Evolutionary conservation across 92 coral and sea anemone genomes (phyloP).

Genomic region (Meandrina meandrites): DNA sequence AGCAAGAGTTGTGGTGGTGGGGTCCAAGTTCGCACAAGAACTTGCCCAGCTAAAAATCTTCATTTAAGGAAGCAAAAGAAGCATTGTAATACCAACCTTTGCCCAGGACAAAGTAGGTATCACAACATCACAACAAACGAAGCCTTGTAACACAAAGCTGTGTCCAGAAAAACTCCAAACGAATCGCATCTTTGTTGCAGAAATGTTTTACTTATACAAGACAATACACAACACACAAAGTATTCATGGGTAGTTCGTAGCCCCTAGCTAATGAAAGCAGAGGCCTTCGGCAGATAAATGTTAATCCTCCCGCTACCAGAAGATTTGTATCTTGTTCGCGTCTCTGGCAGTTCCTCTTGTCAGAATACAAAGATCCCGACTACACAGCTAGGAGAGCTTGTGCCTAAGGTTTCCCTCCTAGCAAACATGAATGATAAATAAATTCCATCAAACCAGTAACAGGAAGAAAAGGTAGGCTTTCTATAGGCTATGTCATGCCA

Average conservation of each 20-base stretch:
- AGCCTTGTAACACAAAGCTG: not conserved
- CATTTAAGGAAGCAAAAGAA: slow-evolving; percentile 62
- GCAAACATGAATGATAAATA: too few species aligned
- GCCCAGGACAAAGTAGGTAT: slow-evolving; percentile 48
- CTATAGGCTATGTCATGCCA: too few species aligned
- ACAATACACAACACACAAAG: not conserved
- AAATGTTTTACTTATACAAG: too few species aligned
- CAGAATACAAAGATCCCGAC: not conserved
- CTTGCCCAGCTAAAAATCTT: slow-evolving; percentile 83
- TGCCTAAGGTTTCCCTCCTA: too few species aligned
- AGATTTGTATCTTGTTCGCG: too few species aligned
- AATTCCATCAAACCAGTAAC: too few species aligned
- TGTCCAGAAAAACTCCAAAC: not conserved
- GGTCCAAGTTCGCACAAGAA: slow-evolving; percentile 66
- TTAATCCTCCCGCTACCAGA: too few species aligned
- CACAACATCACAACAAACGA: not conserved
- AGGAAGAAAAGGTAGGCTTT: too few species aligned
- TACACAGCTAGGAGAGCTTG: too few species aligned
- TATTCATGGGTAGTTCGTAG: not conserved
- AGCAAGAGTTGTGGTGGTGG: slow-evolving; percentile 90
- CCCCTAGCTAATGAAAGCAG: too few species aligned
- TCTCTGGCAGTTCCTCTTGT: too few species aligned
- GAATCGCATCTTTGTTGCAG: not conserved
- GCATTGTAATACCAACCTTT: slow-evolving; percentile 79
- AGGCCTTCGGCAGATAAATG: not conserved